These are phyloP conservation scores for Orius insidiosus DNA, from an alignment of 1,140 invertebrate species.

Conservation along the genomic window DNA sequence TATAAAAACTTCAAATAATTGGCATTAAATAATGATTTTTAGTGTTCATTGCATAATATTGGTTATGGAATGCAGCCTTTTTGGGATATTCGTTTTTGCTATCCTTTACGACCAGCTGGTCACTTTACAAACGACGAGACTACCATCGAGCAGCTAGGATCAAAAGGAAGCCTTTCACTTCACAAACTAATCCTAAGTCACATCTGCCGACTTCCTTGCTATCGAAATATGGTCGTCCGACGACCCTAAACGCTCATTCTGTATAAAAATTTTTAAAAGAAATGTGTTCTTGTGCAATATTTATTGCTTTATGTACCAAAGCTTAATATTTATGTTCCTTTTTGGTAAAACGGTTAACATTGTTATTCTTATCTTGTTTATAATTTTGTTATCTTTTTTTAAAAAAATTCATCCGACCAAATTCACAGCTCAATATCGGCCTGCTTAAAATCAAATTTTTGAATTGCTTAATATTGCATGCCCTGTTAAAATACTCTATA, in stretches of 20 bases:
- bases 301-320: no score
- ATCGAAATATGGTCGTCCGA: not conserved
- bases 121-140: constrained; percentile 67
- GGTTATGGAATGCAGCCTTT: constrained; percentile 63
- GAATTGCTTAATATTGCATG: no score
- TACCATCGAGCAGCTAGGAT: constrained; percentile 48
- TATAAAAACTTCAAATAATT: not conserved
- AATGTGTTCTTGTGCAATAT: no score
- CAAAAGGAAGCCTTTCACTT: constrained; percentile 12
- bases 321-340: no score
- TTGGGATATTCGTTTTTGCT: constrained; percentile 77
- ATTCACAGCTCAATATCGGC: no score
- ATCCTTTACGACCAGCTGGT: constrained; percentile 80
- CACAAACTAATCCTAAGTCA: constrained; percentile 19
- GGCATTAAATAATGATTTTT: constrained; percentile 25
- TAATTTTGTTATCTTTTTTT: no score
- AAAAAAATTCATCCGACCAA: no score
- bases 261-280: constrained; percentile 15
- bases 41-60: constrained; percentile 75
- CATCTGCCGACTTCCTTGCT: constrained; percentile 19
- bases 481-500: no score
- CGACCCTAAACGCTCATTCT: constrained; percentile 13
- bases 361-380: no score
- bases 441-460: no score
- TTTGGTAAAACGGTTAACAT: no score